Evolutionary conservation across 2,888 invertebrate genomes (phyloP), one percentile per base, ranked within the genome.

Genomic region (Lissocephala sabroskyi): DNA sequence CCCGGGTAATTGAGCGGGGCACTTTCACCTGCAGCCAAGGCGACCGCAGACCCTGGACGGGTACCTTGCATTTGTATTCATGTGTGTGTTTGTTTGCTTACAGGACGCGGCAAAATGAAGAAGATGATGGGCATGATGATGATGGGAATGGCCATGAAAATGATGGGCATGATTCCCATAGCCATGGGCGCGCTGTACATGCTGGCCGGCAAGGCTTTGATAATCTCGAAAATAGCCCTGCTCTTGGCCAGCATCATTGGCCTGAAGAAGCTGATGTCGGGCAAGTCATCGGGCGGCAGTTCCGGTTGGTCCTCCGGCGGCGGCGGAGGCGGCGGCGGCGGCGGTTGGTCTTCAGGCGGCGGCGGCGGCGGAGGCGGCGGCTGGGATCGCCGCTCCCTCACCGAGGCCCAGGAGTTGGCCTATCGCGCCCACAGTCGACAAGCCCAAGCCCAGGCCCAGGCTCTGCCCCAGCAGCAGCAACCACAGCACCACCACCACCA

Each of bases 101-200:
- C 87, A 91, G 91, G 92, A 67, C 89, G 93, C 58, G 92, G 92
- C 2, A 92, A 93, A 84, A 93, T 93, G 92, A 94, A 94, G 87
- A 93, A 93, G 75, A 94, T 94, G 92, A 93, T 94, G 93, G 89
- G 91, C 28, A 93, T 92, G 89, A 92, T 95, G 92, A 92, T 93
- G 91, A 93, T 93, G 92, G 93, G 93, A 4, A 89, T 91, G 60
- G 91, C 91, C 3, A 93, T 93, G 88, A 94, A 94, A 84, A 89
- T 94, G 89, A 91, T 91, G 14, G 92, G 92, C 2, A 86, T 94
- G 87, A 87, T 94, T 18, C 94, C 94, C 0, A 80, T 94, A 2
- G 93, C 91, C 5, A 92, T 94, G 68, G 93, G 92, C 30, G 91
- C 91, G 9, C 87, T 95, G 6, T 94, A 94, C 86, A 84, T 94